These are phyloP conservation scores for Carollia perspicillata DNA, from an alignment of 2,113 vertebrate species.

Conservation along the genomic window DNA sequence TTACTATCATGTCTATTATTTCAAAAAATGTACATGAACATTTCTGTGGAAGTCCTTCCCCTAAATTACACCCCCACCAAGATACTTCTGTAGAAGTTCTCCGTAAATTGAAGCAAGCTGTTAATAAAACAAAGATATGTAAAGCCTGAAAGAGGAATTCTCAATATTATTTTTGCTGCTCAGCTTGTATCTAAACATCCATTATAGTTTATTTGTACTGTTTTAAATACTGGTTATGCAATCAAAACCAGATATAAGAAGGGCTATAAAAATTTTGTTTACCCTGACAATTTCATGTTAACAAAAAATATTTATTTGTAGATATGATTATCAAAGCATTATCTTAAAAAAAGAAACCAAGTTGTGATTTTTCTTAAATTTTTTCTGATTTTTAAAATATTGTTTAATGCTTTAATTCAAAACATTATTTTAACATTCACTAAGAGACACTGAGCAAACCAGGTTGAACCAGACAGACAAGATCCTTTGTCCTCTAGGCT, in stretches of 20 bases:
- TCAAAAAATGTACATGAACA: slow-evolving; percentile 2
- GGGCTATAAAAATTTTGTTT: neutral
- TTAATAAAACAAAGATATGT: slow-evolving; percentile 22
- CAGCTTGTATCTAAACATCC: neutral
- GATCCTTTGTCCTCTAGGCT: neutral
- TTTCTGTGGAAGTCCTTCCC: neutral
- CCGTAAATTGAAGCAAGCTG: slow-evolving; percentile 25
- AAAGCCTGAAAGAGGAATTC: neutral
- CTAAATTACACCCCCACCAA: neutral
- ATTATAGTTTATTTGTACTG: slow-evolving; percentile 1
- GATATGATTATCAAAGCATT: neutral
- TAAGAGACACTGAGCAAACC: neutral
- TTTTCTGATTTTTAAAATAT: slow-evolving; percentile 1
- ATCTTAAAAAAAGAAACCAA: neutral
- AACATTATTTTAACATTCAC: slow-evolving; percentile 1
- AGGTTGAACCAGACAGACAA: neutral
- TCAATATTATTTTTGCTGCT: slow-evolving; percentile 12
- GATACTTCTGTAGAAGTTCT: neutral
- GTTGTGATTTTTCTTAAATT: neutral
- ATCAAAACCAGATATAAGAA: neutral
- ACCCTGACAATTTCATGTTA: neutral
- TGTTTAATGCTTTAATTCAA: slow-evolving; percentile 19
- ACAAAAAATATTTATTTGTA: slow-evolving; percentile 1
- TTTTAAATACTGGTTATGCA: slow-evolving; percentile 11
- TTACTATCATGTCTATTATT: slow-evolving; percentile 52